Percentiles rank a stretch among this genome's conserved stretches.
Evolutionary conservation across 2,888 invertebrate species (phyloP).

Genomic region (Panzeria rudis): DNA sequence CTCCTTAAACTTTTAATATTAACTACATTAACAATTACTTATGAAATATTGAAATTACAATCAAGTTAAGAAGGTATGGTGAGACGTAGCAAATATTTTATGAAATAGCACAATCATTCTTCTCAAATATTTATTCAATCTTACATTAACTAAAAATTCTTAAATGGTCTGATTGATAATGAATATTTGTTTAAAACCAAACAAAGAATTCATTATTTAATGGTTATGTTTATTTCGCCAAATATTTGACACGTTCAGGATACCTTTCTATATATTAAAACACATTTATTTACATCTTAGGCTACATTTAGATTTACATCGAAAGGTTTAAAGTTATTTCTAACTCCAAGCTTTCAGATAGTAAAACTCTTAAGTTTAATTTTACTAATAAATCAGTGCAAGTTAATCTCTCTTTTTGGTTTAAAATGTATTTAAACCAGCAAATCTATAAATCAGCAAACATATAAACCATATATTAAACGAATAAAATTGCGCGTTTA

Average conservation of each 20-base stretch:
- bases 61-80: neutral
- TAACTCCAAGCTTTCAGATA: neutral
- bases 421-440: no score
- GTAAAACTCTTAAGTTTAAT: neutral
- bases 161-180: no score
- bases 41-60: neutral
- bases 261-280: neutral
- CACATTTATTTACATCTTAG: neutral
- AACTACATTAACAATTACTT: constrained; percentile 36
- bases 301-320: constrained; percentile 1
- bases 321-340: neutral
- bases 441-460: no score
- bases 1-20: constrained; percentile 48
- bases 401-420: no score
- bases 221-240: neutral
- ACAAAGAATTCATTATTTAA: no score
- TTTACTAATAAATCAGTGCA: no score
- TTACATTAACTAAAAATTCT: no score
- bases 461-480: no score
- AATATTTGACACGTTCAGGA: no score
- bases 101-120: neutral
- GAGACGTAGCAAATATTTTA: neutral
- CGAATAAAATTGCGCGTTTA: no score
- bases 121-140: no score
- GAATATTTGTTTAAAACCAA: no score